Percentiles rank a stretch among this genome's conserved stretches.
phyloP scores from a whole-genome alignment of 2,113 vertebrate species.

The human (Homo sapiens) region GRCh38 chr12:33828501-33829000 shows the following conservation, averaged over 20 bases:
- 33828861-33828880: neutral
- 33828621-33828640: neutral
- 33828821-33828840: neutral
- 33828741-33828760: neutral
- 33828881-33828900: neutral
- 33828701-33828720: neutral
- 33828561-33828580: neutral
- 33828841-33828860: neutral
- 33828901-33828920: neutral
- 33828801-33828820: neutral
- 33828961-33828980: neutral
- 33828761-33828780: neutral
- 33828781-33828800: neutral
- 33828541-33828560: neutral
- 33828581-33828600: neutral
- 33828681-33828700: neutral
- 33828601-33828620: neutral
- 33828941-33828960: neutral
- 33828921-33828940: neutral
- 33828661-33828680: neutral
- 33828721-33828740: neutral
- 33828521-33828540: neutral
- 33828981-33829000: neutral
- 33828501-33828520: neutral
- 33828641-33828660: neutral